Evolutionary conservation across 2,797 vertebrate species (phyloP).

Genomic region (Apogon hyalosoma): DNA sequence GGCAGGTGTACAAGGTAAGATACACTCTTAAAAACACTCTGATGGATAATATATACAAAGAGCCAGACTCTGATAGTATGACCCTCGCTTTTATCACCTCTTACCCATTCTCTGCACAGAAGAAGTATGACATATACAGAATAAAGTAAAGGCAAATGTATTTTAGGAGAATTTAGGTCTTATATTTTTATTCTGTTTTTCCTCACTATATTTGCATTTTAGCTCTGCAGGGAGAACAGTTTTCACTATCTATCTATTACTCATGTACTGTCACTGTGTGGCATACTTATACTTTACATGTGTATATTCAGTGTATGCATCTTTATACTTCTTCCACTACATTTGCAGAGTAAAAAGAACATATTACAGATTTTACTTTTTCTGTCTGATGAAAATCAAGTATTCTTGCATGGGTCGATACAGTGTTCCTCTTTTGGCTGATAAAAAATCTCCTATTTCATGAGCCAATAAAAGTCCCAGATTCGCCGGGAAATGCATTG

Average conservation of each 20-base stretch:
- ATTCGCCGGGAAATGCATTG: too few species aligned
- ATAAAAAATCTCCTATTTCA: too few species aligned
- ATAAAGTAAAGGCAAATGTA: conserved; percentile 43
- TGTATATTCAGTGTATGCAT: too few species aligned
- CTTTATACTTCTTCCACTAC: too few species aligned
- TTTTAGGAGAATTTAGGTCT: conserved; percentile 29
- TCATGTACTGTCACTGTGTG: neutral
- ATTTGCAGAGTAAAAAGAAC: too few species aligned
- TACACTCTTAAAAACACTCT: neutral
- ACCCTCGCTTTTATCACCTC: neutral
- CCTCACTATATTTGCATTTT: conserved; percentile 20
- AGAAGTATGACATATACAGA: conserved; percentile 31
- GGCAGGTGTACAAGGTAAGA: conserved; percentile 95
- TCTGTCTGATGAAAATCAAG: too few species aligned
- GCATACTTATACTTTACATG: too few species aligned
- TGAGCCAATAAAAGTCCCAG: too few species aligned
- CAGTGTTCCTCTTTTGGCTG: too few species aligned
- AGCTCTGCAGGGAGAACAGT: neutral
- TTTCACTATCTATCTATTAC: neutral
- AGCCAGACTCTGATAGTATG: neutral
- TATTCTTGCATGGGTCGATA: too few species aligned
- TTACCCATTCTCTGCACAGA: conserved; percentile 14
- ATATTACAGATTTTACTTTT: too few species aligned
- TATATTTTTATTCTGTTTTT: neutral
- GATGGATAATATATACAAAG: neutral